Evolutionary conservation across 2,113 vertebrate species (phyloP), one percentile per base, ranked within the genome.

Genomic region (Myiopsitta monachus): DNA sequence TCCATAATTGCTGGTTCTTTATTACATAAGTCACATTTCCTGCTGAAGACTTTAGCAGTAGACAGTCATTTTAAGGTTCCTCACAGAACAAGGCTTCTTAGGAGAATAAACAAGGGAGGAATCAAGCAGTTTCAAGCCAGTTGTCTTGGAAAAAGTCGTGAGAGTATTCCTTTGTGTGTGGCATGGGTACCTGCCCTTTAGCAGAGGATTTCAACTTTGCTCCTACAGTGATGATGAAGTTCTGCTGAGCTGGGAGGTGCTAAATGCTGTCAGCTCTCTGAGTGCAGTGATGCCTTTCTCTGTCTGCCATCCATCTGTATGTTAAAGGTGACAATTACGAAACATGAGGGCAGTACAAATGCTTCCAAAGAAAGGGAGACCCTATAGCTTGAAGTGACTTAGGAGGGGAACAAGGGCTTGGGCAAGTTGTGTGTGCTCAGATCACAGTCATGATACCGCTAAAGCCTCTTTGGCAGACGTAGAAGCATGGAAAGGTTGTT

Each of bases 1-100:
- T 90, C 70, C 63, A 44, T 95, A 94, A 92, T 54, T 91, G 77
- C 69, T 89, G 24, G 11, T 36, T 43, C 43, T 63, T 83, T 74
- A 61, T 70, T 76, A 77, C 19, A 68, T 61, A 93, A 83, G 52
- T 67, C 36, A 14, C n/a, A 8, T 59, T 86, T 88, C 83, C 59
- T 90, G 78, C 73, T 80, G 49, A 64, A 61, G 73, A 24, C 63
- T 93, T 51, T 54, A 30, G 36, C 33, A 66, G 52, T 7, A 74
- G 64, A 28, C 4, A 4, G 54, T 63, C n/a, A 55, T 79, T 93
- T 46, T 46, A 46, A 59, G 18, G 52, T 51, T 95, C 72, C 46
- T 80, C 18, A 10, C 38, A 77, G 47, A 91, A 39, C 43, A 64
- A 52, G 72, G 46, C 14, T 87, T 55, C 30, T 91, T 41, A 18